phyloP scores from a whole-genome alignment of 2,113 vertebrate species.

The Chelonoidis abingdonii region DNA sequence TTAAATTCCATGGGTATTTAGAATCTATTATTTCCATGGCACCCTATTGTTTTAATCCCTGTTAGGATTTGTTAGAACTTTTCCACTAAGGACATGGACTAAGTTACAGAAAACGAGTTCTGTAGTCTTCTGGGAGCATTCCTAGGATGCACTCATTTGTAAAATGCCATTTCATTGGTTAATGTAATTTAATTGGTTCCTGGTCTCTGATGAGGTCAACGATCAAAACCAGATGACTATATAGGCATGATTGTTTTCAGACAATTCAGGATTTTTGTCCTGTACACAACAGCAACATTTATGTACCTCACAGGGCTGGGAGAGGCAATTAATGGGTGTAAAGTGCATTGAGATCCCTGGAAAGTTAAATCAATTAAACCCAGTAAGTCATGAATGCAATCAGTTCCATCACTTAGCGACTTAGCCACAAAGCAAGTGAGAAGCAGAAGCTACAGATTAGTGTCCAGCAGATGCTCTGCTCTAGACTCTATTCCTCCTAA shows the following conservation, averaged over 20 bases:
- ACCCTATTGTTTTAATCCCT: conserved; percentile 5
- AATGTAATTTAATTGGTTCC: background rate
- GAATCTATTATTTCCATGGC: background rate
- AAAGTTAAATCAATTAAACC: background rate
- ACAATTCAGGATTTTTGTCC: background rate
- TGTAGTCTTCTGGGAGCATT: background rate
- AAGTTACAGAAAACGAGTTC: background rate
- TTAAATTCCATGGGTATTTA: background rate
- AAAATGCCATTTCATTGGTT: background rate
- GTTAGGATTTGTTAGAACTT: background rate
- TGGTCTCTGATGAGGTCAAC: background rate
- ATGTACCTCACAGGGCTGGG: background rate
- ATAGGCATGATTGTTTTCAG: background rate
- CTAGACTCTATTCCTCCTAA: background rate
- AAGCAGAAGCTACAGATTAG: background rate
- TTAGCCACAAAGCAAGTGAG: background rate
- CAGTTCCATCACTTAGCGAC: background rate
- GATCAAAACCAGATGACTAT: background rate
- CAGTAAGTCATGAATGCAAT: background rate
- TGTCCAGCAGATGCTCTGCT: background rate
- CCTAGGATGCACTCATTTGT: background rate
- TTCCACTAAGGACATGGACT: background rate
- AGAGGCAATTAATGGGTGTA: accelerated
- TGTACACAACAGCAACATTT: background rate
- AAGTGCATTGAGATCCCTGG: background rate